Evolutionary conservation across 2,797 vertebrate species (phyloP).

Genomic region (Gadopsis marmoratus): DNA sequence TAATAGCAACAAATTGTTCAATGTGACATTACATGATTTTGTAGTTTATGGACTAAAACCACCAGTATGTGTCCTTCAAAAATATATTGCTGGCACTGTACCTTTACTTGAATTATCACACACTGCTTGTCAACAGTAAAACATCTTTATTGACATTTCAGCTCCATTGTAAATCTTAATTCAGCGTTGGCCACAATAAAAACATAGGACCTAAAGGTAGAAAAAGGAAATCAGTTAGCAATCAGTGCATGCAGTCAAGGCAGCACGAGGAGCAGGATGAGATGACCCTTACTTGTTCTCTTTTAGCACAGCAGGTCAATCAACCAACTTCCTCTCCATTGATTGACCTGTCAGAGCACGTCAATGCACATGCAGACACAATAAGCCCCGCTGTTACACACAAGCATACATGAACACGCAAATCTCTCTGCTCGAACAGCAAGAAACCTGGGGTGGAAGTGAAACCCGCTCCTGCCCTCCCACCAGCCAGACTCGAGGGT

Average conservation of each 20-base stretch:
- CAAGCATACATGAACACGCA: conserved; percentile 40
- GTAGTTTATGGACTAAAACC: neutral
- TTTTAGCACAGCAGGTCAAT: conserved; percentile 68
- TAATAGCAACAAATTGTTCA: neutral
- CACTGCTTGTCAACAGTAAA: neutral
- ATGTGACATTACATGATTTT: neutral
- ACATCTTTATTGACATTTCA: conserved; percentile 6
- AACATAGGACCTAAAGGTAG: neutral
- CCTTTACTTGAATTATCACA: neutral
- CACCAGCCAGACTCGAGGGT: conserved; percentile 21
- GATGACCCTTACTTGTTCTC: conserved; percentile 66
- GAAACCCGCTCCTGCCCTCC: conserved; percentile 22
- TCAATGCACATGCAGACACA: conserved; percentile 59
- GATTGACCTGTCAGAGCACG: conserved; percentile 77
- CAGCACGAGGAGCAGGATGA: conserved; percentile 43
- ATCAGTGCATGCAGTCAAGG: conserved; percentile 23
- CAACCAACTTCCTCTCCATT: conserved; percentile 70
- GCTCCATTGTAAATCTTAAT: conserved; percentile 15
- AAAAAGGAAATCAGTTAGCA: conserved; percentile 29
- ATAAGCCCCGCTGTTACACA: conserved; percentile 50
- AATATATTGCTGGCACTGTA: neutral
- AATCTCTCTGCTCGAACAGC: conserved; percentile 21
- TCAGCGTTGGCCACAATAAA: neutral
- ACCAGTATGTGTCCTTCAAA: neutral
- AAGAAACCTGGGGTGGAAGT: conserved; percentile 37